Evolutionary conservation across 1,140 invertebrate genomes (phyloP), one percentile per base, ranked within the genome.

Genomic region (Hormaphis cornu): DNA sequence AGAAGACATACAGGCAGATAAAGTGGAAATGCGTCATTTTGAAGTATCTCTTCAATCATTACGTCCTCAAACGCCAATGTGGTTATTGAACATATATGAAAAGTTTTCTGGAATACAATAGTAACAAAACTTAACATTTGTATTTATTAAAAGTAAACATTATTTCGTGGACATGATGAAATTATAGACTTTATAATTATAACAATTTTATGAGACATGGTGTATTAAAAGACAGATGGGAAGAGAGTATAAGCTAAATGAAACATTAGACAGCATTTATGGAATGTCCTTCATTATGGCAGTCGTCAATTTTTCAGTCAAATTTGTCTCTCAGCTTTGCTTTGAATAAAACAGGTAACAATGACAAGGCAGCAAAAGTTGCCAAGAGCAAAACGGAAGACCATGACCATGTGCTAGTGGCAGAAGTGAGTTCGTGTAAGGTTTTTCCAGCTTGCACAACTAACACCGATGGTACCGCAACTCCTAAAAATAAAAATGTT

Each of bases 381-480:
- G 81, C 85, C 2, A 98, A 80, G 9, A 94, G 78, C 7, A 86
- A 78, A 28, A 98, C 81, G 26, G 93, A 95, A 9, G 83, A 88
- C 87, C 88, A 93, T 0, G 94, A 95, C 80, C 95, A 88, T 6
- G 93, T 87, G 74, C 92, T 91, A 73, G 86, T 86, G 0, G 92
- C 92, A 8, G 91, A 93, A 3, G 93, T 91, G 76, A 99, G 82
- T 71, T 93, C 86, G 73, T 98, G 90, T 20, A 99, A 80, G 1
- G 96, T 98, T 75, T 93, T 94, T 20, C 97, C 97, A 44, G 95
- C 94, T 82, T 98, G 94, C 74, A 99, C 97, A 1, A 93, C 94
- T 2, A 99, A 86, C 79, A 99, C 93, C 5, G 95, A 98, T 35
- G 97, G 97, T 53, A 97, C 95, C 3, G 93, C 95, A 3, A 99